Conservation (phyloP, 2,888 invertebrate species). For the Standfussiana lucernea region DNA sequence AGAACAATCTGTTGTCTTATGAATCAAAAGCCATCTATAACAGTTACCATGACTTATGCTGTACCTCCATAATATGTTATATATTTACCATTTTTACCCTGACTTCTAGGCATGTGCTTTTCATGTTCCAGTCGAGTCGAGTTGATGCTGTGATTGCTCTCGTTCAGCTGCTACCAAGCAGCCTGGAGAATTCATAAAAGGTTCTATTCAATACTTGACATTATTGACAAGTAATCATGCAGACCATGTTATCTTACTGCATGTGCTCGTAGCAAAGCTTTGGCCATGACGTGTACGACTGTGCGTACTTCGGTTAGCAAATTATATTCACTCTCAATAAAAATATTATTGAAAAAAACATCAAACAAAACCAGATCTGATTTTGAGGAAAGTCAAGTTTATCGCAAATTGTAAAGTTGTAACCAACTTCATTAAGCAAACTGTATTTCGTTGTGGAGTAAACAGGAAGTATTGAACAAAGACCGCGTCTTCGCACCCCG, state of each 20-base stretch:
- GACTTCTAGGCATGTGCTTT: neutral
- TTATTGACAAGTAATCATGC: constrained; percentile 4
- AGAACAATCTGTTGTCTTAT: neutral
- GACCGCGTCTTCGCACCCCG: constrained; percentile 33
- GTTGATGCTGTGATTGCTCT: too few species aligned
- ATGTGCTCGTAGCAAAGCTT: constrained; percentile 6
- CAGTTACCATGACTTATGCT: neutral
- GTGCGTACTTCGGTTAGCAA: neutral
- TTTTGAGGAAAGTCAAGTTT: neutral
- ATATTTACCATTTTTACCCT: neutral
- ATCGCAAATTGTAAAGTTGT: constrained; percentile 9
- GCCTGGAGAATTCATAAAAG: neutral
- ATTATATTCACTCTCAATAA: neutral
- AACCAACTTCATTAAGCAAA: constrained; percentile 22
- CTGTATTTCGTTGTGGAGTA: constrained; percentile 19
- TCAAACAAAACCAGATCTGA: neutral
- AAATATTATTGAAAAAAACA: constrained; percentile 13
- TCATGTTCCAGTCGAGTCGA: neutral
- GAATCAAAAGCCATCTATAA: constrained; percentile 1
- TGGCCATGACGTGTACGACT: neutral
- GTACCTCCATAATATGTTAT: neutral
- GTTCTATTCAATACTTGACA: neutral
- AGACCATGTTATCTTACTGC: neutral
- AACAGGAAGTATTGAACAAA: constrained; percentile 57
- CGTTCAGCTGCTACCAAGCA: neutral